Conservation (phyloP, 2,113 vertebrate genomes). For the Osmerus mordax region DNA sequence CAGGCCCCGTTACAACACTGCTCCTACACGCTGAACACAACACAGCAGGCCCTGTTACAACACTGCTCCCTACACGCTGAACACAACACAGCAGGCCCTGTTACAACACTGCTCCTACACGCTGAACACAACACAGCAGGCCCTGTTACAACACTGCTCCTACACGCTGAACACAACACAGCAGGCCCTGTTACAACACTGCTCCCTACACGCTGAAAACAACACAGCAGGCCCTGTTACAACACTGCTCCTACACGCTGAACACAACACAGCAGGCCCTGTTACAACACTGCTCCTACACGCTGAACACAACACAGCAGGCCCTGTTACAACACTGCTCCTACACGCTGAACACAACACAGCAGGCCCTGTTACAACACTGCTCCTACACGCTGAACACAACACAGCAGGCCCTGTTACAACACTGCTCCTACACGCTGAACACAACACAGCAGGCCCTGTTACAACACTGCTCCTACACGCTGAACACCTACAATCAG, state of each 20-base stretch:
- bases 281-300: not conserved
- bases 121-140: not conserved
- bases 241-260: conserved; percentile 53
- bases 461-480: not conserved
- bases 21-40: not conserved
- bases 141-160: not conserved
- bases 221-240: not conserved
- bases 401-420: not conserved
- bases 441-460: conserved; percentile 6
- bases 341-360: conserved; percentile 60
- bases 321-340: not conserved
- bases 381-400: conserved; percentile 59
- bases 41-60: not conserved
- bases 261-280: conserved; percentile 5
- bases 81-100: conserved; percentile 4
- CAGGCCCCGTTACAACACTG: not conserved
- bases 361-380: not conserved
- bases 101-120: not conserved
- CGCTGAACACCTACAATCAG: too few species aligned
- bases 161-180: conserved; percentile 57
- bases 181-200: not conserved
- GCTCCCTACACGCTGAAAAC: not conserved
- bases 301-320: not conserved
- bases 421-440: conserved; percentile 56
- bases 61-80: conserved; percentile 55